These are phyloP conservation scores for Cossypha polioptera DNA, from an alignment of 2,797 vertebrate species.

Conservation along the genomic window DNA sequence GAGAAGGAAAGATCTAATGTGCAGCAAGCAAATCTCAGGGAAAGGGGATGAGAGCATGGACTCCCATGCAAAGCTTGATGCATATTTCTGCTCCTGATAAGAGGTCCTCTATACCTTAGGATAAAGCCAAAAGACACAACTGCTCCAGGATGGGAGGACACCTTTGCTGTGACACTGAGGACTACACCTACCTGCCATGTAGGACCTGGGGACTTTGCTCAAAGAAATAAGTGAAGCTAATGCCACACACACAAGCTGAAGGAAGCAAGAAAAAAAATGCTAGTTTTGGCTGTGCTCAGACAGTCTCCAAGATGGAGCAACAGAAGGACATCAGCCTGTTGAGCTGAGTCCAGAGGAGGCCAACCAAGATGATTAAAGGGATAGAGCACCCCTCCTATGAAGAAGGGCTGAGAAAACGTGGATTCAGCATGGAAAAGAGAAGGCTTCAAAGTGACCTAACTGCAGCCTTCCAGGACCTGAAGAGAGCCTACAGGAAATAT, in stretches of 20 bases:
- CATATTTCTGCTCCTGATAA: background rate
- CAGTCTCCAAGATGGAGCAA: background rate
- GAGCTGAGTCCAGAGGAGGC: rapidly evolving
- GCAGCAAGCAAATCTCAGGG: background rate
- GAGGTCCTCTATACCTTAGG: background rate
- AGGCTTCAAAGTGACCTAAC: background rate
- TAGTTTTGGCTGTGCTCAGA: background rate
- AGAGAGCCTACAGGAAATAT: background rate
- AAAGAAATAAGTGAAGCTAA: background rate
- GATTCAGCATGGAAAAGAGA: background rate
- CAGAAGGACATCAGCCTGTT: background rate
- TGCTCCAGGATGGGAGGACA: background rate
- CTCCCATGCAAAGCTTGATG: background rate
- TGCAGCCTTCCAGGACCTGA: background rate
- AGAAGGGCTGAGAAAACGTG: background rate
- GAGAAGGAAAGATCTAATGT: background rate
- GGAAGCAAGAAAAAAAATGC: background rate
- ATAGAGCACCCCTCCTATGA: background rate
- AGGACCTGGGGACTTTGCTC: background rate
- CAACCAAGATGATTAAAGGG: background rate
- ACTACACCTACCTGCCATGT: background rate
- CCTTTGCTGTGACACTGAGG: background rate
- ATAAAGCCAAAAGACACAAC: background rate
- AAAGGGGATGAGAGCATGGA: background rate
- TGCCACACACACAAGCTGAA: background rate